Conservation (phyloP, 1,140 invertebrate species). For the Drosophila nebulosa region DNA sequence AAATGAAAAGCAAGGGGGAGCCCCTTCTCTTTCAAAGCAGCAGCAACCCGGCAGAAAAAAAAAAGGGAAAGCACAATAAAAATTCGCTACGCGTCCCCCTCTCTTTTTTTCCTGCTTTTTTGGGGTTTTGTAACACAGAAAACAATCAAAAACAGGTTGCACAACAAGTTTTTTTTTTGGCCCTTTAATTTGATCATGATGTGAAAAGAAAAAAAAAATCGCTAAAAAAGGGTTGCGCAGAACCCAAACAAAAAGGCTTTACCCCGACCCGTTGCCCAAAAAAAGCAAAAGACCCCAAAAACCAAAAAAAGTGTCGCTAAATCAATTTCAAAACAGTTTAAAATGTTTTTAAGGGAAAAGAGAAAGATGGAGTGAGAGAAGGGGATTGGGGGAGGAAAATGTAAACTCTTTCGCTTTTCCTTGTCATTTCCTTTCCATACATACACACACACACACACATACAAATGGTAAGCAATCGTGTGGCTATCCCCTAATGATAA, state of each 20-base stretch:
- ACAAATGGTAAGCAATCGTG: conserved; percentile 26
- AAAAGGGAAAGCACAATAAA: conserved; percentile 74
- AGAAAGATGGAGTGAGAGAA: background rate
- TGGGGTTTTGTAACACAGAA: conserved; percentile 56
- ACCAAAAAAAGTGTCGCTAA: background rate
- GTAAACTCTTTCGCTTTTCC: conserved; percentile 39
- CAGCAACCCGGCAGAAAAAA: background rate
- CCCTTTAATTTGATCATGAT: background rate
- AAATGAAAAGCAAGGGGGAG: conserved; percentile 21
- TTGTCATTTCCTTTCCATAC: conserved; percentile 72
- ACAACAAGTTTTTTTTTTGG: conserved; percentile 56
- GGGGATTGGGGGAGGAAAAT: background rate
- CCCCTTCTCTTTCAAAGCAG: too few relatives aligned
- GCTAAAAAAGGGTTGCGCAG: conserved; percentile 21
- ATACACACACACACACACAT: background rate
- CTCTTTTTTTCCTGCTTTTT: background rate
- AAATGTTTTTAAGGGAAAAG: too few relatives aligned
- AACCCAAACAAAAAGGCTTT: conserved; percentile 2
- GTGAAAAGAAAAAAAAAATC: conserved; percentile 50
- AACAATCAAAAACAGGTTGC: conserved; percentile 77
- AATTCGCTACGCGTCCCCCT: conserved; percentile 57
- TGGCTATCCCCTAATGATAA: conserved; percentile 67
- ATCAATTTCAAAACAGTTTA: conserved; percentile 3
- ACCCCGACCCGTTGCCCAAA: background rate
- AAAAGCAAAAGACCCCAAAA: too few relatives aligned